Conservation (phyloP, 2,797 vertebrate species). For the Pogonophryne albipinna region DNA sequence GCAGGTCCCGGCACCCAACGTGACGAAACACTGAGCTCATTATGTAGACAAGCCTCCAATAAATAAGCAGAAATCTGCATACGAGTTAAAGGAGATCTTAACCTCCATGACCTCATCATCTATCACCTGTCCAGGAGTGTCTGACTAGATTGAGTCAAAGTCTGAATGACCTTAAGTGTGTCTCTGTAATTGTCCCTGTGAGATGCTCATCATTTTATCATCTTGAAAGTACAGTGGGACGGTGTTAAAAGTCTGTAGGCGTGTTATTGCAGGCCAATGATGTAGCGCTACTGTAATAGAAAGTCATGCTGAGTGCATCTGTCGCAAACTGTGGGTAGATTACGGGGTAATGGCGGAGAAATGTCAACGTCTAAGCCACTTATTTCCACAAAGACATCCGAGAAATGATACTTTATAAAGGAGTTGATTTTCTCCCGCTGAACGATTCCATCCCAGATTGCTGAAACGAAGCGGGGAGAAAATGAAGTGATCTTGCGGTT, state of each 20-base stretch:
- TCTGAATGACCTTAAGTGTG: constrained; percentile 28
- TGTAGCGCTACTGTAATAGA: constrained; percentile 20
- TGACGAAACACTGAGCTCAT: constrained; percentile 67
- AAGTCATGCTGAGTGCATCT: constrained; percentile 61
- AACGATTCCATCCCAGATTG: constrained; percentile 38
- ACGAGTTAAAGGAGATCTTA: constrained; percentile 31
- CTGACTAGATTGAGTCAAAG: constrained; percentile 34
- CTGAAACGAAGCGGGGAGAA: constrained; percentile 65
- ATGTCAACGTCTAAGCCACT: constrained; percentile 47
- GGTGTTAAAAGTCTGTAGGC: constrained; percentile 44
- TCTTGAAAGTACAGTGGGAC: constrained; percentile 29
- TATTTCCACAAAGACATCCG: constrained; percentile 50
- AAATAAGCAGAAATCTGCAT: constrained; percentile 75
- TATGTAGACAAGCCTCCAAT: constrained; percentile 43
- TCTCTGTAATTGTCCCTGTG: constrained; percentile 23
- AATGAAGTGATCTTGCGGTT: constrained; percentile 57
- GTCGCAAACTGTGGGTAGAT: constrained; percentile 43
- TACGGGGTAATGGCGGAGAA: constrained; percentile 11
- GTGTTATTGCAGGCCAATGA: constrained; percentile 48
- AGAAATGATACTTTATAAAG: constrained; percentile 46
- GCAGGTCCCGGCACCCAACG: constrained; percentile 46
- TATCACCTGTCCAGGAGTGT: constrained; percentile 42
- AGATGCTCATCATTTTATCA: constrained; percentile 29
- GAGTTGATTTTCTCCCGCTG: constrained; percentile 50
- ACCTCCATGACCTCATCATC: constrained; percentile 55